Percentiles rank a stretch among this genome's conserved stretches.
Evolutionary conservation across 30 jellyfish, hydroid and myxozoan species (phyloP).

Genomic region (Aurelia coerulea): DNA sequence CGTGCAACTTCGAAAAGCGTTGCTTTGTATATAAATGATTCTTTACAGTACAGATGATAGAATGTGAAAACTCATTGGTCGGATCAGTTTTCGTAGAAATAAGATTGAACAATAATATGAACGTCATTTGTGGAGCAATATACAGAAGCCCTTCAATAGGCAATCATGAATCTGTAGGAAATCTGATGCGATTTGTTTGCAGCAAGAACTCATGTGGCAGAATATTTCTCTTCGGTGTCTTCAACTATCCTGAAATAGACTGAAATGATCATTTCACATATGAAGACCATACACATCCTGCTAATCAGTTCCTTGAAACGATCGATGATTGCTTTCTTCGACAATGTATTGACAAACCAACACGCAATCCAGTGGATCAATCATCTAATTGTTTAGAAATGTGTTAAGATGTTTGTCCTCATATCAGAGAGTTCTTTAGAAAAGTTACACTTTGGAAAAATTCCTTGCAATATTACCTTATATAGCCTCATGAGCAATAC

Average conservation of each 20-base stretch:
- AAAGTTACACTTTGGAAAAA: too few species aligned
- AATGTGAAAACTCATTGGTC: background rate
- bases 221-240: conserved; percentile 17
- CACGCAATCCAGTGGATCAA: too few species aligned
- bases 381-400: too few species aligned
- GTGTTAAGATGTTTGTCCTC: too few species aligned
- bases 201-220: conserved; percentile 5
- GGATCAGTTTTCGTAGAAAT: conserved; percentile 11
- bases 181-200: conserved; percentile 23
- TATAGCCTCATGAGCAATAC: too few species aligned
- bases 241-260: background rate
- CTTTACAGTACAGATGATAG: background rate
- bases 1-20: conserved; percentile 12
- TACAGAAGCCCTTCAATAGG: conserved; percentile 30
- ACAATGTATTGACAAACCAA: too few species aligned
- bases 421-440: too few species aligned
- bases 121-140: conserved; percentile 24
- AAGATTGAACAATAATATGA: conserved; percentile 9
- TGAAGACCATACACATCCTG: too few species aligned
- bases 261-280: too few species aligned
- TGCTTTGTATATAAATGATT: conserved; percentile 18
- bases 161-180: conserved; percentile 11
- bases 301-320: too few species aligned
- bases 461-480: too few species aligned
- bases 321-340: too few species aligned